These are phyloP conservation scores for Trichechus manatus DNA, from an alignment of 2,113 vertebrate species.

Conservation along the genomic window DNA sequence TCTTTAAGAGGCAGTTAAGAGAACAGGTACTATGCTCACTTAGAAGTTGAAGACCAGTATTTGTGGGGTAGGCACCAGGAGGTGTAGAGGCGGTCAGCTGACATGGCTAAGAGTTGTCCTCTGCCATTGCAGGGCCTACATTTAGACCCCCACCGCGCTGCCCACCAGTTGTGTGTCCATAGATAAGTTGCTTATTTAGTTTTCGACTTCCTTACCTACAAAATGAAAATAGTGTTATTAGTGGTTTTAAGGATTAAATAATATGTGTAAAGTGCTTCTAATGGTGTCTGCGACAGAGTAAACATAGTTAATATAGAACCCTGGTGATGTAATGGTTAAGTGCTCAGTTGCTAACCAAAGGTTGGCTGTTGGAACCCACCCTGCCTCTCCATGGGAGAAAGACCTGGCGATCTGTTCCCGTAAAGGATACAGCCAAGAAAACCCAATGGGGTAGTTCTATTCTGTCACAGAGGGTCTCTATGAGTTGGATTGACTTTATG, in stretches of 20 bases:
- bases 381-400: neutral
- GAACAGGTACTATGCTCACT: conserved; percentile 58
- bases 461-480: neutral
- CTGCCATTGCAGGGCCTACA: neutral
- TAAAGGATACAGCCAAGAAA: neutral
- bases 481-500: too few relatives aligned
- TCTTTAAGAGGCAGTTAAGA: conserved; percentile 36
- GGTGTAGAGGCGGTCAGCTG: neutral
- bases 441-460: neutral
- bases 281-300: neutral
- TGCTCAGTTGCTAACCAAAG: neutral
- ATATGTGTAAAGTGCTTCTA: neutral
- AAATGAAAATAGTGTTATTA: conserved; percentile 25
- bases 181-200: neutral
- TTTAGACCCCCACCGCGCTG: neutral
- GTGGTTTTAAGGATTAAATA: conserved; percentile 1
- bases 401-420: neutral
- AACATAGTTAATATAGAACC: neutral
- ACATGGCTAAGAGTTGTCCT: neutral
- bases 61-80: neutral
- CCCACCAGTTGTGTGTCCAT: neutral
- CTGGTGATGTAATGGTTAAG: neutral
- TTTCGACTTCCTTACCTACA: neutral
- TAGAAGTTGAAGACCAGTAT: neutral
- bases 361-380: neutral